These are phyloP conservation scores for Erannis defoliaria DNA, from an alignment of 2,888 invertebrate species.

Conservation along the genomic window DNA sequence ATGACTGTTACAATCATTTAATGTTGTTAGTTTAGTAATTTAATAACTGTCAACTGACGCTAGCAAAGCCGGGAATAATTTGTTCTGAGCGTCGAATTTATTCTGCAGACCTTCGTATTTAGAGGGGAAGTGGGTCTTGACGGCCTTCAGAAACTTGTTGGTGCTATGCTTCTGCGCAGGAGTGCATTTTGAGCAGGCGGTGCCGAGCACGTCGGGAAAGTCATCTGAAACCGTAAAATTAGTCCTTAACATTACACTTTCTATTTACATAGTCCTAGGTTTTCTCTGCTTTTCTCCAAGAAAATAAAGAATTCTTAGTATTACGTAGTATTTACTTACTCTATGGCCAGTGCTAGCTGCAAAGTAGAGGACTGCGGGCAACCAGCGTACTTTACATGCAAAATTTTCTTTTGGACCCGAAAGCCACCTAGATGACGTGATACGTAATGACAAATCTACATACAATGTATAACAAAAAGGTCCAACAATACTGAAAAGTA, in stretches of 20 bases:
- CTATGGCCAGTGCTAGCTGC: too few species aligned
- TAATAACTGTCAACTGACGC: neutral
- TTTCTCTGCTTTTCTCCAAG: too few species aligned
- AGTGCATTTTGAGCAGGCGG: conserved; percentile 3
- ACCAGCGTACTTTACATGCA: too few species aligned
- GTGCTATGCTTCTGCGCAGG: neutral
- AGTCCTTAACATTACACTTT: neutral
- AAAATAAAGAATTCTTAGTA: too few species aligned
- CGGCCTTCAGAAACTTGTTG: neutral
- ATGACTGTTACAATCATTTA: too few species aligned
- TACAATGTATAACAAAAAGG: too few species aligned
- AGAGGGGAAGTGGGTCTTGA: neutral
- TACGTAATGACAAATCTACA: too few species aligned
- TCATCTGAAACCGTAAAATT: neutral
- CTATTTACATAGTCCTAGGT: neutral
- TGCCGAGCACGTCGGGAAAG: neutral
- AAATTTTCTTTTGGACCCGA: too few species aligned
- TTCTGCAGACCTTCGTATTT: neutral
- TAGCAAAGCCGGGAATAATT: neutral
- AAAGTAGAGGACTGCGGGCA: too few species aligned
- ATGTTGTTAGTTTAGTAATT: neutral
- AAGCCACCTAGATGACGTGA: too few species aligned
- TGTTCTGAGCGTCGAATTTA: conserved; percentile 5
- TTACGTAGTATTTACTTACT: too few species aligned
- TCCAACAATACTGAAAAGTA: too few species aligned